These are phyloP conservation scores for Peucedramus taeniatus DNA, from an alignment of 2,113 vertebrate genomes.

Conservation along the genomic window DNA sequence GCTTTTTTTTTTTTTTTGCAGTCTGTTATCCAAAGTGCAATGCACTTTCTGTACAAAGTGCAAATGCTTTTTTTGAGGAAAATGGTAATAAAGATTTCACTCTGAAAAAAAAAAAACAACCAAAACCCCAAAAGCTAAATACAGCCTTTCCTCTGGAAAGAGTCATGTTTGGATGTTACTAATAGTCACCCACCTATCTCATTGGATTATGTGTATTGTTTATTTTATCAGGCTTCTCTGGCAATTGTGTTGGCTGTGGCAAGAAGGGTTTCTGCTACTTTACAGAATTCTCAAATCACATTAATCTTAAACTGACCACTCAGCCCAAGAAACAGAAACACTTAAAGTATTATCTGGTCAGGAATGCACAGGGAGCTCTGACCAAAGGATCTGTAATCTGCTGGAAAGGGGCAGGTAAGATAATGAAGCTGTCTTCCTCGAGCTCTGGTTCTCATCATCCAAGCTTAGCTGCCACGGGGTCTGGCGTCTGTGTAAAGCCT, in stretches of 20 bases:
- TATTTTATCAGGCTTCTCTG: slow-evolving; percentile 85
- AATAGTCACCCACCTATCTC: not conserved
- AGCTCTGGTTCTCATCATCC: slow-evolving; percentile 44
- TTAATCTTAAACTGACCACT: slow-evolving; percentile 93
- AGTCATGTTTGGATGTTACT: not conserved
- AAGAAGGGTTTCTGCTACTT: slow-evolving; percentile 98
- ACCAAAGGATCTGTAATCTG: slow-evolving; percentile 88
- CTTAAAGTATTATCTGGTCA: slow-evolving; percentile 89
- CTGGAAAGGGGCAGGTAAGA: slow-evolving; percentile 91
- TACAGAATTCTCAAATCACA: slow-evolving; percentile 96
- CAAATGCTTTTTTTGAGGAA: not conserved
- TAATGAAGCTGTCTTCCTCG: not conserved
- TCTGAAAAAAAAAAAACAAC: not conserved
- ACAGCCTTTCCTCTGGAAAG: not conserved
- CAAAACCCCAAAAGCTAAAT: not conserved
- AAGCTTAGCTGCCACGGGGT: not conserved
- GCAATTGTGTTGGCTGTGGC: slow-evolving; percentile 94
- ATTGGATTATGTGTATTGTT: slow-evolving; percentile 11
- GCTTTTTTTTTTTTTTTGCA: not conserved
- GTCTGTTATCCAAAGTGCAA: not conserved
- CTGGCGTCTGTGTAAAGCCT: not conserved
- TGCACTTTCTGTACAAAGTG: not conserved
- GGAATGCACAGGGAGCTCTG: slow-evolving; percentile 86
- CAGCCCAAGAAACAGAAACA: slow-evolving; percentile 99
- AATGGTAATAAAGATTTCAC: not conserved